Base-by-base conservation (phyloP, 2,113 vertebrate species). In the Tachuris rubrigastra region DNA sequence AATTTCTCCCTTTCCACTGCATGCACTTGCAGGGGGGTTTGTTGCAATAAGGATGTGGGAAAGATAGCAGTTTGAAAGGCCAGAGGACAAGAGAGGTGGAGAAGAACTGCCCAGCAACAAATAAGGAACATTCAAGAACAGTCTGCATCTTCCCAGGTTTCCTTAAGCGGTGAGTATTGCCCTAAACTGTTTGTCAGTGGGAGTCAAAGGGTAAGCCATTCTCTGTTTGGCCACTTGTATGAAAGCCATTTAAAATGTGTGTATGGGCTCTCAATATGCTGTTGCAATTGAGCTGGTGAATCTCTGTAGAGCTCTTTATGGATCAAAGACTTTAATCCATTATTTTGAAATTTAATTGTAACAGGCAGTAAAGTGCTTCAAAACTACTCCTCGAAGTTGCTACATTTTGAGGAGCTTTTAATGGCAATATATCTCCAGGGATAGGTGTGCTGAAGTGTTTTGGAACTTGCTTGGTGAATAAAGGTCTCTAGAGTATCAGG, bases 171-270 rank as follows among this genome's bases (percentile, higher is more conserved):
- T 8, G 6, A 67, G 20, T 62, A 17, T 53, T 66, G 7, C 27
- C 41, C 15, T 47, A 46, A 91, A 46, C 17, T 0, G 0, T 53
- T 88, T 92, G 22, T 62, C 50, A 47, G 17, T 42, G 28, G 27
- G 10, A 73, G 9, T 13, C 9, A 33, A 82, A 90, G 37, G 6
- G 24, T 65, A 75, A 83, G 52, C 33, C n/a, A 82, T 44, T 22
- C 16, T 28, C 24, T 25, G 28, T 78, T 79, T 53, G 44, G 11
- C 39, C 33, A 22, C 14, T n/a, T 56, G 6, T 35, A 44, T 60
- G 24, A 85, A 80, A 56, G 9, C 5, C 16, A 44, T n/a, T 75
- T 52, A 77, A 73, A 72, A 75, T 0, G 0, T 8, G 3, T 7
- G 9, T 7, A 33, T 9, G 27, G 14, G 13, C 14, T 90, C 35